These are phyloP conservation scores for Mustelus asterias DNA, from an alignment of 2,113 vertebrate species.

Conservation along the genomic window DNA sequence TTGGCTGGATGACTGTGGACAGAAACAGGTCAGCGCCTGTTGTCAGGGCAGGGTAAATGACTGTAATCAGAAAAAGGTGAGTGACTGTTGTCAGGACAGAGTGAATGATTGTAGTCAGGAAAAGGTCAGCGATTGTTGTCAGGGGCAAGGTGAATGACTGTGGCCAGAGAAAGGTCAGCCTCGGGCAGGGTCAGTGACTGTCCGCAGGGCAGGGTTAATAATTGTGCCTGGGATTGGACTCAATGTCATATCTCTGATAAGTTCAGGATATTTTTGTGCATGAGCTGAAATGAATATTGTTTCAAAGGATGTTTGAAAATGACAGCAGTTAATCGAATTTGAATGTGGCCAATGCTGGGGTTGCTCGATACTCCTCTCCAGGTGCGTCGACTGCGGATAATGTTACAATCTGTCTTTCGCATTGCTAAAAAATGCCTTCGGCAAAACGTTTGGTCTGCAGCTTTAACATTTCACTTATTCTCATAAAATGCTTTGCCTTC, in stretches of 20 bases:
- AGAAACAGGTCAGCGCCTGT: not conserved
- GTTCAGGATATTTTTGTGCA: not conserved
- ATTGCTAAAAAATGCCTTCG: not conserved
- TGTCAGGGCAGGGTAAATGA: not conserved
- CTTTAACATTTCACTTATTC: not conserved
- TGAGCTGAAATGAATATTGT: not conserved
- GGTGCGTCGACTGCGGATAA: not conserved
- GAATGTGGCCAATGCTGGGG: not conserved
- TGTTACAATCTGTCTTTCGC: not conserved
- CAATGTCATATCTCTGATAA: not conserved
- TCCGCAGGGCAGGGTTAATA: not conserved
- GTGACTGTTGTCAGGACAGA: not conserved
- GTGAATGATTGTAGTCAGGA: not conserved
- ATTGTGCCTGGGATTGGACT: not conserved
- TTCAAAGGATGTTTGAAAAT: not conserved
- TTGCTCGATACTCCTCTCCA: not conserved
- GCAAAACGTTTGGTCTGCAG: not conserved
- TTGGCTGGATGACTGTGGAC: not conserved
- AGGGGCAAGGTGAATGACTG: not conserved
- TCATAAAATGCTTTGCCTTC: not conserved
- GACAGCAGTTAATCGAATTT: not conserved
- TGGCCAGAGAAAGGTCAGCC: not conserved
- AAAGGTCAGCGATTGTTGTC: not conserved
- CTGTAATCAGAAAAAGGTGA: not conserved
- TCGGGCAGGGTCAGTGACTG: not conserved